Evolutionary conservation across 2,888 invertebrate genomes (phyloP), one percentile per base, ranked within the genome.

Genomic region (Drosophila fungiperda): DNA sequence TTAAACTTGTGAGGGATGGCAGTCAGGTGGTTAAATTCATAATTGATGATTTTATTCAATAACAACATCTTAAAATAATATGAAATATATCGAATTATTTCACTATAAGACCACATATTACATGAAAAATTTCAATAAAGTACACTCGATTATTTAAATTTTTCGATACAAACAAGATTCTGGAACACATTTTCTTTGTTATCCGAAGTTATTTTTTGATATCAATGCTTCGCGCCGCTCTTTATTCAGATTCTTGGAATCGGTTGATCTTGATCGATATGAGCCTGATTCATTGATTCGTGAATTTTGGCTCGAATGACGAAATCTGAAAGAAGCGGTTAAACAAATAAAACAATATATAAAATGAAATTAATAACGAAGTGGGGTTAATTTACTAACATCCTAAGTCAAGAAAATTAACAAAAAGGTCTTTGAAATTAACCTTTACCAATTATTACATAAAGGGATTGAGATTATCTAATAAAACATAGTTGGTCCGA

Each of bases 401-500:
- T 20, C 20, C 12, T 6, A 42, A 42, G 20, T 45, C 20, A 23
- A 36, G 36, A 7, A 36, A 3, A n/a, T 40, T n/a, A 8, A 40
- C 15, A 23, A 29, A 29, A 8, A 8, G 0, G 4, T 8, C 15
- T 23, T 23, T 1, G 45, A 5, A 23, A 15, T 23, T 1, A 45
- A 15, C 15, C 20, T 45, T 45, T 40, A 4, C 8, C 1, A 9
- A 36, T 40, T 9, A n/a, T 17, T 4, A 15, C 7, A 29, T 45
- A 7, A 45, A 23, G 3, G 8, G 7, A 15, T 20, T 23, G 45
- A 45, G 20, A 23, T 85, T 81, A 81, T 79, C 77, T 79, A 83
- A 54, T 58, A 54, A 32, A 70, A 65, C 42, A 79, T 57, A 55
- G 40, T 65, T 2, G 60, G 69, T 12, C 68, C 77, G 23, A 78